Evolutionary conservation across 2,797 vertebrate genomes (phyloP).

Genomic region (Peromyscus attwateri): DNA sequence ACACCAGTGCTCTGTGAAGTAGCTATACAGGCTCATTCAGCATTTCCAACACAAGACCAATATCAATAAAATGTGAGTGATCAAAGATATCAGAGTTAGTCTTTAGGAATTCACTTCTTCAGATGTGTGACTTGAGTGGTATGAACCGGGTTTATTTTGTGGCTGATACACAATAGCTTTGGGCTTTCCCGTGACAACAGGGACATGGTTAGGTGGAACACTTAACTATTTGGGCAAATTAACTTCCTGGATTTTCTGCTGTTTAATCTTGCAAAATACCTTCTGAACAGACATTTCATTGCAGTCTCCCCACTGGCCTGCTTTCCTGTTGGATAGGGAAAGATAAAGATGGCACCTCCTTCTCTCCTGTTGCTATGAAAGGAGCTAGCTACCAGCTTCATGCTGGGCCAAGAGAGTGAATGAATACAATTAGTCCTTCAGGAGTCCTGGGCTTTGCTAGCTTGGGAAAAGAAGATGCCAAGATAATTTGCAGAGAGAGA

Average conservation of each 20-base stretch:
- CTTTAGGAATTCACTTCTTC: conserved; percentile 77
- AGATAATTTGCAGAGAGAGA: conserved; percentile 66
- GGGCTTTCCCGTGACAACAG: conserved; percentile 77
- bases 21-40: conserved; percentile 69
- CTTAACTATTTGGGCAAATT: conserved; percentile 84
- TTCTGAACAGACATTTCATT: conserved; percentile 78
- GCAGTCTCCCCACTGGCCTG: conserved; percentile 78
- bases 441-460: conserved; percentile 85
- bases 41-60: conserved; percentile 71
- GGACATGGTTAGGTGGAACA: conserved; percentile 79
- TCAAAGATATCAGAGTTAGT: conserved; percentile 79
- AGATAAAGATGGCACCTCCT: conserved; percentile 85
- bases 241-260: conserved; percentile 82
- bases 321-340: conserved; percentile 82
- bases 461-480: conserved; percentile 77
- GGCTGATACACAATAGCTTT: conserved; percentile 73
- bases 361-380: conserved; percentile 85
- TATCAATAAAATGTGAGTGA: conserved; percentile 75
- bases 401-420: conserved; percentile 91
- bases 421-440: conserved; percentile 93
- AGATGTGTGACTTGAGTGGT: conserved; percentile 80
- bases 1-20: not conserved
- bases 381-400: conserved; percentile 85
- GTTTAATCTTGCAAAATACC: conserved; percentile 83
- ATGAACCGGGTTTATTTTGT: conserved; percentile 75